Conservation (phyloP, 2,113 vertebrate genomes). For the Dasyurus viverrinus region DNA sequence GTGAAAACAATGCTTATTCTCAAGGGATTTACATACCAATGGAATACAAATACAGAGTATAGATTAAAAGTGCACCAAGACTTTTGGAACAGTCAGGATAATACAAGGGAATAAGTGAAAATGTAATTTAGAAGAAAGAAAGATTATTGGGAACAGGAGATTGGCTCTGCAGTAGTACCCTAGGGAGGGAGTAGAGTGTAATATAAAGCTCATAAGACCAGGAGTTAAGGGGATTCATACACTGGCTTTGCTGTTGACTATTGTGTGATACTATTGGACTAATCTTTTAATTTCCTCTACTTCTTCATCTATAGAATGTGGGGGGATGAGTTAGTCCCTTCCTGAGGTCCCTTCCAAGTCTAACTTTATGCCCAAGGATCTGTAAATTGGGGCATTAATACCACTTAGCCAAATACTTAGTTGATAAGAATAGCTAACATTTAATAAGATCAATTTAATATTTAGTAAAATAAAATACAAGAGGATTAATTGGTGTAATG, state of each 20-base stretch:
- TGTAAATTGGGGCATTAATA: no score
- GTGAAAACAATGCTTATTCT: background rate
- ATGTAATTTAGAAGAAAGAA: background rate
- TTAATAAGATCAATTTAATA: no score
- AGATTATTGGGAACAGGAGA: background rate
- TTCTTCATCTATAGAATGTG: constrained; percentile 3
- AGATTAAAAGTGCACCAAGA: background rate
- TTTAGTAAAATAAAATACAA: no score
- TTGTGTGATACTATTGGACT: background rate
- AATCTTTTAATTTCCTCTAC: background rate
- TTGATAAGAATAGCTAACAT: no score
- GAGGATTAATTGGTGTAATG: background rate
- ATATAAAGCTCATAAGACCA: background rate
- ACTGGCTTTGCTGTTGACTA: background rate
- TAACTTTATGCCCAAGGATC: no score
- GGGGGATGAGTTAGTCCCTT: no score
- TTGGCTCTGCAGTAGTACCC: background rate
- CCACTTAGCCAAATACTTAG: no score
- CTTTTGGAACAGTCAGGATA: background rate
- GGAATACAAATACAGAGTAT: background rate
- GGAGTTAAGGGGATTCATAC: background rate
- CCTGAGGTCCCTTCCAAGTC: no score
- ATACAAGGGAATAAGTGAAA: background rate
- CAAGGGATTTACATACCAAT: background rate
- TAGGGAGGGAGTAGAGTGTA: background rate